phyloP scores from a whole-genome alignment of 1,140 invertebrate genomes.

The Ceratoteleas bidentatus region DNA sequence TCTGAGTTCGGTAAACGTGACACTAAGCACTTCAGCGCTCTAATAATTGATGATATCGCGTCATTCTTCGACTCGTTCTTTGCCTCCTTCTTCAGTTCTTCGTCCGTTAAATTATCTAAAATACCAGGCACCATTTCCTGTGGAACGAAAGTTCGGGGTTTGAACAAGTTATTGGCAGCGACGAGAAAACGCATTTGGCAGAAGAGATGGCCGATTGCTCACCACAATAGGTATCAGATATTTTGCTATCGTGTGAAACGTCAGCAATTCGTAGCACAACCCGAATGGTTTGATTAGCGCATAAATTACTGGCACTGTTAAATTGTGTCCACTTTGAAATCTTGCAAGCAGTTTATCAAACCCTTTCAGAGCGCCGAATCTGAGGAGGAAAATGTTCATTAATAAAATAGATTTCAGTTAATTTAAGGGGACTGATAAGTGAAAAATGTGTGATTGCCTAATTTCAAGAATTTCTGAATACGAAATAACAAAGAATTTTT shows the following conservation, averaged over 20 bases:
- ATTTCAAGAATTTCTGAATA: too few relatives aligned
- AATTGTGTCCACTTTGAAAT: slow-evolving; percentile 88
- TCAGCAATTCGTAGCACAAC: slow-evolving; percentile 94
- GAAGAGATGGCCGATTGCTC: too few relatives aligned
- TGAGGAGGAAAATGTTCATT: too few relatives aligned
- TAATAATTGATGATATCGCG: slow-evolving; percentile 93
- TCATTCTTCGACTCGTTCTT: slow-evolving; percentile 98
- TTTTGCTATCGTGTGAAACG: slow-evolving; percentile 93
- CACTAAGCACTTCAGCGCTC: slow-evolving; percentile 93
- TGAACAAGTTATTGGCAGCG: too few relatives aligned
- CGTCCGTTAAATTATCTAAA: slow-evolving; percentile 97
- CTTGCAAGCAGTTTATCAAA: slow-evolving; percentile 94
- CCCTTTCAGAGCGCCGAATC: slow-evolving; percentile 93
- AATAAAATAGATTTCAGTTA: too few relatives aligned
- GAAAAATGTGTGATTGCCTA: too few relatives aligned
- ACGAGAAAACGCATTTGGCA: too few relatives aligned
- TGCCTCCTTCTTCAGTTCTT: slow-evolving; percentile 97
- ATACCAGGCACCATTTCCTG: slow-evolving; percentile 95
- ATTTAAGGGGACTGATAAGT: too few relatives aligned
- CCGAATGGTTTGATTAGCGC: slow-evolving; percentile 95
- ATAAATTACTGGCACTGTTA: slow-evolving; percentile 91
- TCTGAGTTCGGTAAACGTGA: slow-evolving; percentile 90
- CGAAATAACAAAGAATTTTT: too few relatives aligned
- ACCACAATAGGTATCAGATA: slow-evolving; percentile 97
- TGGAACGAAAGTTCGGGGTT: slow-evolving; percentile 60